Evolutionary conservation across 2,113 vertebrate species (phyloP), one percentile per base, ranked within the genome.

Genomic region (Toxostoma redivivum): DNA sequence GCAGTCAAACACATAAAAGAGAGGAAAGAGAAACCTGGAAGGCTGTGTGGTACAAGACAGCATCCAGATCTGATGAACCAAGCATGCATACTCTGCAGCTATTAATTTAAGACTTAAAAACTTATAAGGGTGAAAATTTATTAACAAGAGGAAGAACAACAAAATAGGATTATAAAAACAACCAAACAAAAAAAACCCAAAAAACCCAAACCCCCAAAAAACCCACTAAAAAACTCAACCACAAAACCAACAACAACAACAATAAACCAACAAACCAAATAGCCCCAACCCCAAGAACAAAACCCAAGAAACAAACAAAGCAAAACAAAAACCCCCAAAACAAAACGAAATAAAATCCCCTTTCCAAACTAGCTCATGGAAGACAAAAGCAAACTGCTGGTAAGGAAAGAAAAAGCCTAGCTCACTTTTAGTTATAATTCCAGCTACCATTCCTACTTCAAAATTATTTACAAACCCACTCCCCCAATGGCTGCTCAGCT

Each of bases 241-340:
- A 1, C 6, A 47, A 38, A 47, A 35, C 8, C n/a, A 62, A 40
- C 2, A 56, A 31, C 8, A 56, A 30, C 8, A n/a, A 42, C 24
- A 42, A 24, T n/a, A n/a, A 48, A 50, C 13, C 48, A 37, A 51
- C 4, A 28, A 57, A 66, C 2, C 19, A 17, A 65, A 48, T 11
- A 61, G 3, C 2, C 5, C 16, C 18, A 47, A 33, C 17, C 12
- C 5, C 50, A 64, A 35, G 6, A 37, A 37, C 15, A 58, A 23
- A 42, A 57, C 7, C 18, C n/a, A 37, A 48, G 12, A 60, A 58
- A 19, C 11, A n/a, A n/a, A 33, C 16, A 11, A 50, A 42, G 1
- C 1, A 6, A 25, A 40, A 35, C 14, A 45, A 86, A 22, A 35
- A 25, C 2, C 0, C 1, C 1, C 12, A 57, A 69, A 45, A 7